Conservation (phyloP, 2,888 invertebrate species). For the Hartigia nigra region DNA sequence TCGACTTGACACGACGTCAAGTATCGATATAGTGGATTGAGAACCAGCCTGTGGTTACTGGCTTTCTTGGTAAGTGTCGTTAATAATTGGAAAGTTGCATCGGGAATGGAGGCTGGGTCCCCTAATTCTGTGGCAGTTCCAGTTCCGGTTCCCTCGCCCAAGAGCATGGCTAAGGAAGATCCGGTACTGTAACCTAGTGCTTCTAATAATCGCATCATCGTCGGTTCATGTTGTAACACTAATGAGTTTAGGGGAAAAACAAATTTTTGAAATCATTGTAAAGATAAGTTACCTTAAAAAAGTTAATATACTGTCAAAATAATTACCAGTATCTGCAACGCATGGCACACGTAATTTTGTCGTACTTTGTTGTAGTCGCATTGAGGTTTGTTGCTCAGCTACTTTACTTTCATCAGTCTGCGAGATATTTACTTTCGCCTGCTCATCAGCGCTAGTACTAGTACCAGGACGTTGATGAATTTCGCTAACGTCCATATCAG, state of each 20-base stretch:
- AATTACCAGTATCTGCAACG: conserved; percentile 78
- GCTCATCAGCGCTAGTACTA: conserved; percentile 39
- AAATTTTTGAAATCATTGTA: too few species aligned
- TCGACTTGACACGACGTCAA: conserved; percentile 67
- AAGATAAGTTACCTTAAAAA: background rate
- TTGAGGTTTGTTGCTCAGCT: conserved; percentile 71
- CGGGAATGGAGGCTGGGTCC: conserved; percentile 83
- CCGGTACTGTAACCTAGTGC: conserved; percentile 82
- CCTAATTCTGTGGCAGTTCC: conserved; percentile 61
- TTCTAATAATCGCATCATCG: conserved; percentile 85
- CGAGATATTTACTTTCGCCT: conserved; percentile 62
- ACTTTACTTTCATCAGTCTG: conserved; percentile 88
- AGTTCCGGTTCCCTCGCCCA: conserved; percentile 67
- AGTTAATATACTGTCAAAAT: background rate
- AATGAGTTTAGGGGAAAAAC: conserved; percentile 35
- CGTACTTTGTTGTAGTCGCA: conserved; percentile 42
- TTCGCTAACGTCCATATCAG: conserved; percentile 56
- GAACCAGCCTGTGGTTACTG: conserved; percentile 79
- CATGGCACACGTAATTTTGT: conserved; percentile 69
- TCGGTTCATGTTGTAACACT: conserved; percentile 81
- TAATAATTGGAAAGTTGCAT: conserved; percentile 88
- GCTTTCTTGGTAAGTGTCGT: conserved; percentile 81
- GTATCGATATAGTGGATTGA: conserved; percentile 75
- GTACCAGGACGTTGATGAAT: conserved; percentile 33
- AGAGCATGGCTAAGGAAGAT: conserved; percentile 76